phyloP scores from a whole-genome alignment of 2,113 vertebrate genomes.

The Brienomyrus brachyistius region DNA sequence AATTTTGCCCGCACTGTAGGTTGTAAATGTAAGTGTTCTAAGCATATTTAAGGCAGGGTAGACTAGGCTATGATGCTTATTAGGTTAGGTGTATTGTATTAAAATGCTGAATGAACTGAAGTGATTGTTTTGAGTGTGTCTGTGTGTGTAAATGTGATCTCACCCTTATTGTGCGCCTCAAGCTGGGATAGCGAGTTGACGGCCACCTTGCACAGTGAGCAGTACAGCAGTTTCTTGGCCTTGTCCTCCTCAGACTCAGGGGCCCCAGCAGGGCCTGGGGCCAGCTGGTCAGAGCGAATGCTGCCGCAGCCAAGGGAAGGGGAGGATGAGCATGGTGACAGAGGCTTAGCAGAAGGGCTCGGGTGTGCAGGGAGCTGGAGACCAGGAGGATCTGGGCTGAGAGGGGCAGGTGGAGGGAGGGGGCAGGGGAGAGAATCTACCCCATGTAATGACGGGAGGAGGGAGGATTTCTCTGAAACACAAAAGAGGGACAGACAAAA shows the following conservation, averaged over 20 bases:
- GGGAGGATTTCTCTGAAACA: conserved; percentile 47
- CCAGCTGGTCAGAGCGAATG: conserved; percentile 43
- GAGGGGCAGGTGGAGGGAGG: conserved; percentile 37
- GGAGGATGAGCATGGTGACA: conserved; percentile 41
- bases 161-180: conserved; percentile 90
- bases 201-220: conserved; percentile 85
- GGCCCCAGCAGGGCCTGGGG: conserved; percentile 29
- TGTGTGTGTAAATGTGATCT: not conserved
- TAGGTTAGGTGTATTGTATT: too few relatives aligned
- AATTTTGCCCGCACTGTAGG: too few relatives aligned
- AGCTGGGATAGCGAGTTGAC: conserved; percentile 87
- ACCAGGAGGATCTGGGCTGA: conserved; percentile 50
- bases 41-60: too few relatives aligned
- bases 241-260: conserved; percentile 79
- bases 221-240: conserved; percentile 82
- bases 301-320: conserved; percentile 48
- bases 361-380: conserved; percentile 46
- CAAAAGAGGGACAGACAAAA: not conserved
- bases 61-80: too few relatives aligned
- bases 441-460: conserved; percentile 35
- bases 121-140: not conserved
- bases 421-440: conserved; percentile 32
- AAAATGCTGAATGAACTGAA: too few relatives aligned
- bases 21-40: too few relatives aligned
- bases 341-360: conserved; percentile 39